phyloP scores from a whole-genome alignment of 2,888 invertebrate species.

The Punctoribates punctum region DNA sequence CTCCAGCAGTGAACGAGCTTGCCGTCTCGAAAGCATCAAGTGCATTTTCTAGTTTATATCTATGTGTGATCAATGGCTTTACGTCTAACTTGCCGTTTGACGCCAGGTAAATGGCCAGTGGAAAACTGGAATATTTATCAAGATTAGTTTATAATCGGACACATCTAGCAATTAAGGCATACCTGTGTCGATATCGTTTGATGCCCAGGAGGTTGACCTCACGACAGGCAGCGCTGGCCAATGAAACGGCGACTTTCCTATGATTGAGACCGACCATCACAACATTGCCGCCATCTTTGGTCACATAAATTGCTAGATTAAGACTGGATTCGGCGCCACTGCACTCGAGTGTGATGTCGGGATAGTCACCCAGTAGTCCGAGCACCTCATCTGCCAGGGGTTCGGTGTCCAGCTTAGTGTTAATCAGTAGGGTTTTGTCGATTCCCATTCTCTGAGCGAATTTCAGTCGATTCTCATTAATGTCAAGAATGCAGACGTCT shows the following conservation, averaged over 20 bases:
- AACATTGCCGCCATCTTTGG: slow-evolving; percentile 37
- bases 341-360: slow-evolving; percentile 54
- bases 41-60: slow-evolving; percentile 47
- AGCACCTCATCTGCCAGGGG: slow-evolving; percentile 37
- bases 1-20: slow-evolving; percentile 30
- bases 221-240: slow-evolving; percentile 40
- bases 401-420: slow-evolving; percentile 47
- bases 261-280: slow-evolving; percentile 40
- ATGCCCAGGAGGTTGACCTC: slow-evolving; percentile 40
- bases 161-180: background rate
- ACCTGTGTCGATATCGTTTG: slow-evolving; percentile 44
- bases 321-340: slow-evolving; percentile 54
- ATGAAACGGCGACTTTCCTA: slow-evolving; percentile 28
- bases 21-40: slow-evolving; percentile 52
- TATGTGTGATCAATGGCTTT: slow-evolving; percentile 47
- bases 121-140: slow-evolving; percentile 45
- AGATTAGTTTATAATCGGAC: background rate
- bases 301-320: slow-evolving; percentile 52
- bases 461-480: slow-evolving; percentile 52
- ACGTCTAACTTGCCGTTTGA: slow-evolving; percentile 46
- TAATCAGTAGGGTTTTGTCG: slow-evolving; percentile 51
- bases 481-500: slow-evolving; percentile 50
- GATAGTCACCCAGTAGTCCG: slow-evolving; percentile 46
- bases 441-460: slow-evolving; percentile 55
- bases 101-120: slow-evolving; percentile 46